phyloP scores from a whole-genome alignment of 1,140 invertebrate genomes.

The Bombus waltoni region DNA sequence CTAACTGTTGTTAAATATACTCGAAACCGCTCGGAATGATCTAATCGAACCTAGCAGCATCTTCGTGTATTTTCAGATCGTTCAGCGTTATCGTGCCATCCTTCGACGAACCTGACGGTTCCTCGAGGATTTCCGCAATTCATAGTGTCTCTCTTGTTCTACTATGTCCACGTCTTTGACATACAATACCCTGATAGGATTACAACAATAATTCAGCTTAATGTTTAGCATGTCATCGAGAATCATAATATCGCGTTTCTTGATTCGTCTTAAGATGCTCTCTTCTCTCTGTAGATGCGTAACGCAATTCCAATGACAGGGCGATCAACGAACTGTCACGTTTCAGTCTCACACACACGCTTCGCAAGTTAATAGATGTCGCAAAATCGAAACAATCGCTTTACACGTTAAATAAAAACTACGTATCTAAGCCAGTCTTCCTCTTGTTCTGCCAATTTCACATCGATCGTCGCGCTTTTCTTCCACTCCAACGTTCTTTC shows the following conservation, averaged over 20 bases:
- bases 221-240: not conserved
- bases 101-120: too few relatives aligned
- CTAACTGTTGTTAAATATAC: not conserved
- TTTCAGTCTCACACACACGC: slow-evolving; percentile 10
- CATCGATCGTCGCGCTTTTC: not conserved
- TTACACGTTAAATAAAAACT: slow-evolving; percentile 26
- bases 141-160: not conserved
- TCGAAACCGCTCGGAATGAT: slow-evolving; percentile 9
- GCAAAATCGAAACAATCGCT: slow-evolving; percentile 4
- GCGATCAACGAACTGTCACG: not conserved
- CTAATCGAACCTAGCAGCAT: not conserved
- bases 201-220: not conserved
- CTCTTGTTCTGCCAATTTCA: not conserved
- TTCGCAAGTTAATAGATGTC: not conserved
- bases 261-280: not conserved
- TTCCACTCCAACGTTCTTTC: not conserved
- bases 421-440: slow-evolving; percentile 38
- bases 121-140: not conserved
- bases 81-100: too few relatives aligned
- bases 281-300: not conserved
- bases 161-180: not conserved
- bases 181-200: slow-evolving; percentile 38
- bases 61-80: not conserved
- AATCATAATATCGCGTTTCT: slow-evolving; percentile 6
- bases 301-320: slow-evolving; percentile 15